phyloP scores from a whole-genome alignment of 2,888 invertebrate species.

The Frankliniella intonsa region DNA sequence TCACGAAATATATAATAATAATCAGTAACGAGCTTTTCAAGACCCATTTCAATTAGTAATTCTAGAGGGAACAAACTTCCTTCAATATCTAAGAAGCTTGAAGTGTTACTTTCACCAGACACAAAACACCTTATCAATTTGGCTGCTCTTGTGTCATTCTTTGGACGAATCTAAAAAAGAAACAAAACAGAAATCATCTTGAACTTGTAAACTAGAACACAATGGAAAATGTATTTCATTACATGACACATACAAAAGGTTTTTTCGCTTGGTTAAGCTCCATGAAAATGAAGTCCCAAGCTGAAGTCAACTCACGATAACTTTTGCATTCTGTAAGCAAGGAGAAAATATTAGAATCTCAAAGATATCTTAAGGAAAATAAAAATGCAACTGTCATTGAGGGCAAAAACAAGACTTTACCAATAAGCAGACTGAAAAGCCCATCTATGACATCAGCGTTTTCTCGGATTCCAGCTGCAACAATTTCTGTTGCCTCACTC shows the following conservation, averaged over 20 bases:
- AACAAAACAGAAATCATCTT: not conserved
- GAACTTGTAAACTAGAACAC: not conserved
- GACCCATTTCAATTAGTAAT: not conserved
- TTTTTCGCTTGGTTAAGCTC: not conserved
- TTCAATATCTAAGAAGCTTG: not conserved
- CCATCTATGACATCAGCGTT: not conserved
- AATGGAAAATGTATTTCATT: not conserved
- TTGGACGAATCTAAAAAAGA: not conserved
- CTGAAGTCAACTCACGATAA: not conserved
- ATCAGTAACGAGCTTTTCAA: not conserved
- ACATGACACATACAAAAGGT: not conserved
- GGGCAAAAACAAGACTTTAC: not conserved
- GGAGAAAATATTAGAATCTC: not conserved
- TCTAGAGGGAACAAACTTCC: not conserved
- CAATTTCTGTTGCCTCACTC: not conserved
- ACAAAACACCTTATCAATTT: not conserved
- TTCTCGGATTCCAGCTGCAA: not conserved
- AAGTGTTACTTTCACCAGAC: not conserved
- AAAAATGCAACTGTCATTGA: not conserved
- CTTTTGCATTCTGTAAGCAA: not conserved
- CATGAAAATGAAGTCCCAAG: not conserved
- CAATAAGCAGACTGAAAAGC: not conserved
- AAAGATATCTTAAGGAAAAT: not conserved
- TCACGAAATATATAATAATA: not conserved
- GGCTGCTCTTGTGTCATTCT: not conserved